Evolutionary conservation across 2,888 invertebrate genomes (phyloP).

Genomic region (Nezara viridula): DNA sequence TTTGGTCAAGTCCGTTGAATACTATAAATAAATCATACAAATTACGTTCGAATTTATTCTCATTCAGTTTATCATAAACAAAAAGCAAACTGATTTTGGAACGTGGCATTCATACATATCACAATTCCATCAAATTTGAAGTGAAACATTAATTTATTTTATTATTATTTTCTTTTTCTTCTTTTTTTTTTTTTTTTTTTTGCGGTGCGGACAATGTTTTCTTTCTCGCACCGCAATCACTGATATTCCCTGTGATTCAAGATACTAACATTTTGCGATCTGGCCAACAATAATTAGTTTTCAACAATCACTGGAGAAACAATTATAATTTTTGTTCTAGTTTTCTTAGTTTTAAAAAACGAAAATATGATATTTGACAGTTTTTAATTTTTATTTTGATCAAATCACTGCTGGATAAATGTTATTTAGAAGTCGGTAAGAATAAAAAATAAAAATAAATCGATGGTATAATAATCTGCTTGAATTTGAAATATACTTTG

Average conservation of each 20-base stretch:
- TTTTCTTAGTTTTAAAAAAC: not conserved
- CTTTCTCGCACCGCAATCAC: slow-evolving; percentile 21
- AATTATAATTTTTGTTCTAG: not conserved
- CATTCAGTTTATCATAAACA: not conserved
- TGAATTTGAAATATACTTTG: not conserved
- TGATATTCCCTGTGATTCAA: slow-evolving; percentile 6
- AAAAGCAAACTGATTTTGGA: slow-evolving; percentile 32
- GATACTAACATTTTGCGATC: not conserved
- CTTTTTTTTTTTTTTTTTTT: not conserved
- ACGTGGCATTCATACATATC: slow-evolving; percentile 26
- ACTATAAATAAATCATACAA: not conserved
- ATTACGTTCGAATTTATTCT: not conserved
- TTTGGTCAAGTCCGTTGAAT: not conserved
- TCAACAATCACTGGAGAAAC: not conserved
- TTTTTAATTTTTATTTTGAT: not conserved
- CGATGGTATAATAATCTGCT: not conserved
- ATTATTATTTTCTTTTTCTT: too few relatives aligned
- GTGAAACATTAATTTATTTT: not conserved
- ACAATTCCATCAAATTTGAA: slow-evolving; percentile 38
- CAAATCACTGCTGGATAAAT: not conserved
- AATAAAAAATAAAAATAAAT: not conserved
- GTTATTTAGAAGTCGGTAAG: not conserved
- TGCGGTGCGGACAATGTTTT: slow-evolving; percentile 41
- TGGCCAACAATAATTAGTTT: not conserved
- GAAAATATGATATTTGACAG: not conserved